Conservation (phyloP, 2,113 vertebrate species). For the Cathartes aura region DNA sequence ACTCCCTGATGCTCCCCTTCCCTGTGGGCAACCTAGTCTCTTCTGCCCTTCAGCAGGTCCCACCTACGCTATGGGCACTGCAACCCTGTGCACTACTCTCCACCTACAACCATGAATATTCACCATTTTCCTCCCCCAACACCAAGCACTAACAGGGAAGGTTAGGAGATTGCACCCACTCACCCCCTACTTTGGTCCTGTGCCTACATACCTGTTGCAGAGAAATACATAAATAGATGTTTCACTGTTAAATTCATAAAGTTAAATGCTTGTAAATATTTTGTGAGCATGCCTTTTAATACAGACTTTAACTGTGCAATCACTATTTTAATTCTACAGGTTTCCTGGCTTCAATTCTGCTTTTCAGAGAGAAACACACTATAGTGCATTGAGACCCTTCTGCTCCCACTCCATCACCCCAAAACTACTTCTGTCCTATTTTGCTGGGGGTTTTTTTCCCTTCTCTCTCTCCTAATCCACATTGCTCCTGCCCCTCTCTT, state of each 20-base stretch:
- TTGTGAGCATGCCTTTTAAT: neutral
- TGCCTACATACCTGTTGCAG: neutral
- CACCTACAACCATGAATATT: neutral
- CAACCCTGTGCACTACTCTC: neutral
- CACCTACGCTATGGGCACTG: neutral
- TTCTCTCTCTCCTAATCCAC: neutral
- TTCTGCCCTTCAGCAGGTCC: neutral
- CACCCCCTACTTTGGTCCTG: neutral
- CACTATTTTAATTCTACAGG: neutral
- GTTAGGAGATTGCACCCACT: neutral
- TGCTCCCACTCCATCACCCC: neutral
- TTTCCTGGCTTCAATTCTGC: neutral
- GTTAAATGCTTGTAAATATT: neutral
- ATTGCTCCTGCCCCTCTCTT: neutral
- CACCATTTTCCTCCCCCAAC: neutral
- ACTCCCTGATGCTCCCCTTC: neutral
- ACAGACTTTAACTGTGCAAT: neutral
- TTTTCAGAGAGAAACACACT: neutral
- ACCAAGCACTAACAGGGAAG: neutral
- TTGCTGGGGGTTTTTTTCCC: accelerated
- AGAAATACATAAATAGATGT: neutral
- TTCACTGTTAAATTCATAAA: neutral
- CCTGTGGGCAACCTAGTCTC: neutral
- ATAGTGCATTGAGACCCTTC: neutral
- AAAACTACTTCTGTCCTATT: neutral